A percentile compares a stretch with the other conserved stretches of the same genome.
Conservation (phyloP, 2,888 invertebrate species). For the Metallyticus violacea region DNA sequence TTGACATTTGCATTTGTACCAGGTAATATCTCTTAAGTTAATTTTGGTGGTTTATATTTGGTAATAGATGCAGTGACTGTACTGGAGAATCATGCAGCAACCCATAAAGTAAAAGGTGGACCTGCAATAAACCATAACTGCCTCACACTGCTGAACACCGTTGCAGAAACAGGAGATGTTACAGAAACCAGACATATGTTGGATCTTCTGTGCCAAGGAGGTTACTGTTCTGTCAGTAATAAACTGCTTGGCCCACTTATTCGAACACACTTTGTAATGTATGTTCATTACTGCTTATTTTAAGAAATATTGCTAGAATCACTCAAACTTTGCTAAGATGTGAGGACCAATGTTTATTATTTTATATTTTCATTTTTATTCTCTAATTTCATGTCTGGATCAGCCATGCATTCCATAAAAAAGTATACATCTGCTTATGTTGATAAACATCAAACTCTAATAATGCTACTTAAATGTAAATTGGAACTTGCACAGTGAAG, state of each 20-base stretch:
- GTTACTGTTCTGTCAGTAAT: slow-evolving; percentile 58
- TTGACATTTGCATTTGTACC: background rate
- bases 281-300: slow-evolving; percentile 31
- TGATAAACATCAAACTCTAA: no score
- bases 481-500: no score
- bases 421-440: no score
- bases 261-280: slow-evolving; percentile 56
- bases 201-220: slow-evolving; percentile 49
- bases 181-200: slow-evolving; percentile 52
- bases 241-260: slow-evolving; percentile 61
- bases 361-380: no score
- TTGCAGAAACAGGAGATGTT: slow-evolving; percentile 47
- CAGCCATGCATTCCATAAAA: no score
- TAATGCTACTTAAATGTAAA: no score
- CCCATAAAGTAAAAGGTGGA: slow-evolving; percentile 30
- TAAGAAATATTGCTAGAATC: background rate
- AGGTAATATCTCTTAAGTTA: slow-evolving; percentile 37
- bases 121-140: slow-evolving; percentile 54
- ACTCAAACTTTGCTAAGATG: no score
- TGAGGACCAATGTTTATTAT: no score
- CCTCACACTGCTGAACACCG: slow-evolving; percentile 57
- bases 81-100: slow-evolving; percentile 43
- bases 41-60: slow-evolving; percentile 47
- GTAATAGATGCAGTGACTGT: background rate
- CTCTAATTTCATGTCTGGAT: no score